Percentiles rank a stretch among this genome's conserved stretches.
Conservation (phyloP, 92 coral and sea anemone genomes). For the Isaurus tuberculatus region DNA sequence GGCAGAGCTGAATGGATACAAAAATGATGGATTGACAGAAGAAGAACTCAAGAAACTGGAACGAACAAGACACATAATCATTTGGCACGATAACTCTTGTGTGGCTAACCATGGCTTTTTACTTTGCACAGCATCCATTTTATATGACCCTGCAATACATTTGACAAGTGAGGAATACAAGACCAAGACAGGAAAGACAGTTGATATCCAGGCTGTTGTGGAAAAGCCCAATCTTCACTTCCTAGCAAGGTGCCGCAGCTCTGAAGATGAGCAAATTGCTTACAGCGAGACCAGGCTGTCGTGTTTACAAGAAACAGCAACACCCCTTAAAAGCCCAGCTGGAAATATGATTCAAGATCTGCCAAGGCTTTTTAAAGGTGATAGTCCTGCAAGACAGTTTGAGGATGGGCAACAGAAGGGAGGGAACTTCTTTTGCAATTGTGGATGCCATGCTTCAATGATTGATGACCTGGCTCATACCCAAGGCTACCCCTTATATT, state of each 20-base stretch:
- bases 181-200: not conserved
- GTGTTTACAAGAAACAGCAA: constrained; percentile 4
- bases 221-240: constrained; percentile 6
- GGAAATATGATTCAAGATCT: constrained; percentile 18
- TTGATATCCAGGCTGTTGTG: not conserved
- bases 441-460: constrained; percentile 49
- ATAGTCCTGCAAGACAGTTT: not conserved
- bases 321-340: constrained; percentile 5
- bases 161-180: not conserved
- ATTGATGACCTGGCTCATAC: constrained; percentile 50
- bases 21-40: not conserved
- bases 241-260: constrained; percentile 8
- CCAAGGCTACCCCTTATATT: constrained; percentile 26
- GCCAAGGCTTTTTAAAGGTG: constrained; percentile 40
- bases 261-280: not conserved
- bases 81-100: constrained; percentile 1
- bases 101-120: constrained; percentile 1
- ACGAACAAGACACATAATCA: constrained; percentile 8
- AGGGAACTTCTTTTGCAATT: constrained; percentile 36
- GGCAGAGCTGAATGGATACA: constrained; percentile 10
- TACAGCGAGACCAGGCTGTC: constrained; percentile 2
- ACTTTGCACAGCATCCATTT: not conserved
- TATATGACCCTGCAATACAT: constrained; percentile 6
- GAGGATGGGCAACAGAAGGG: constrained; percentile 56
- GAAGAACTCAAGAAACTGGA: constrained; percentile 1